Conservation (phyloP, 2,797 vertebrate genomes). For the Tapirus indicus region DNA sequence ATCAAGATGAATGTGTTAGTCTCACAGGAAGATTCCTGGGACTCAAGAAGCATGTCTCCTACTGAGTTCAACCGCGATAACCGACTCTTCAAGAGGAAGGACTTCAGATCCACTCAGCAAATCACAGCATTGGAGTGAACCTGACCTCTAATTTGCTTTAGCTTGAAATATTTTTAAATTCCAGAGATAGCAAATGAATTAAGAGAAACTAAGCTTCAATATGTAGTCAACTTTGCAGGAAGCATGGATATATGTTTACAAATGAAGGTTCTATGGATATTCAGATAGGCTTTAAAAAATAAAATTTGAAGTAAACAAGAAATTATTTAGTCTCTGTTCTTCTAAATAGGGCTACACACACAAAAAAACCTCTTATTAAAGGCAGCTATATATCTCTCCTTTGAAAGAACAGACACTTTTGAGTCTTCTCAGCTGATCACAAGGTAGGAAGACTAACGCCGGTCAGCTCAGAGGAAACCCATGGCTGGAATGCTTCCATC, state of each 20-base stretch:
- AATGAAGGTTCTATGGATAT: not conserved
- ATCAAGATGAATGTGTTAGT: not conserved
- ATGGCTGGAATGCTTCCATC: not conserved
- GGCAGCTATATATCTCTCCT: not conserved
- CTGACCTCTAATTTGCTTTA: not conserved
- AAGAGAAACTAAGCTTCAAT: not conserved
- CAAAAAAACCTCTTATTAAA: not conserved
- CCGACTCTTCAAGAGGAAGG: not conserved
- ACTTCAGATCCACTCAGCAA: not conserved
- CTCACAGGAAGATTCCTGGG: not conserved
- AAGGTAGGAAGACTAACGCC: not conserved
- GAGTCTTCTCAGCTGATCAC: not conserved
- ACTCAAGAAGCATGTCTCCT: not conserved
- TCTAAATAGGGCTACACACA: not conserved
- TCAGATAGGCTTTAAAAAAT: slow-evolving; percentile 13
- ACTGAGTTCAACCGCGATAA: not conserved
- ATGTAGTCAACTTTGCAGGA: not conserved
- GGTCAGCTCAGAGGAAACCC: not conserved
- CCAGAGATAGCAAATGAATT: not conserved
- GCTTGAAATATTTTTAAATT: not conserved
- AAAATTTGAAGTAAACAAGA: not conserved
- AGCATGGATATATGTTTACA: not conserved
- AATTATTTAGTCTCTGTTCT: not conserved
- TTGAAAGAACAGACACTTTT: not conserved
- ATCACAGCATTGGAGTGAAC: not conserved